Conservation (phyloP, 2,797 vertebrate species). For the Adrianichthys oophorus region DNA sequence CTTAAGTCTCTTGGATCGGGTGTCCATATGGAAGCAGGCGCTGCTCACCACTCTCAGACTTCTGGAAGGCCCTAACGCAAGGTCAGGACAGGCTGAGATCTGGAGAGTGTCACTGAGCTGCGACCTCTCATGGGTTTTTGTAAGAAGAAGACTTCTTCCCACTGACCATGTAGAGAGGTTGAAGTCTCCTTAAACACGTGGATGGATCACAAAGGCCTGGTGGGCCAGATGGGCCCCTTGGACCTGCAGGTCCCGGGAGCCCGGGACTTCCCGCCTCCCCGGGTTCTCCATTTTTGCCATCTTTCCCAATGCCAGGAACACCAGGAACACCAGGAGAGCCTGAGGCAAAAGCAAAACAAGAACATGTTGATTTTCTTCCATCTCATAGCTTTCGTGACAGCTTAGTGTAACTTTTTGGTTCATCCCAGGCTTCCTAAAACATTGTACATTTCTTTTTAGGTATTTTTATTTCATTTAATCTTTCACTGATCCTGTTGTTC, state of each 20-base stretch:
- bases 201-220: constrained; percentile 84
- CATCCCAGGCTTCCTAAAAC: too few relatives aligned
- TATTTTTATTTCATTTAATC: too few relatives aligned
- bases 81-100: constrained; percentile 42
- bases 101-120: constrained; percentile 37
- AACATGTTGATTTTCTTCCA: neutral
- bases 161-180: constrained; percentile 73
- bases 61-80: constrained; percentile 21
- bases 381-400: neutral
- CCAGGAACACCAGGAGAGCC: constrained; percentile 67
- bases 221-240: constrained; percentile 67
- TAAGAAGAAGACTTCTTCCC: constrained; percentile 76
- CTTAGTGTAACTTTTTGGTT: too few relatives aligned
- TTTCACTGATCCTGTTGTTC: too few relatives aligned
- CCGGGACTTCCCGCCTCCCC: constrained; percentile 76
- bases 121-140: constrained; percentile 67
- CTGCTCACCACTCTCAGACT: constrained; percentile 35
- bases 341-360: neutral
- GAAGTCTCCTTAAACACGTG: constrained; percentile 72
- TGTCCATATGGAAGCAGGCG: constrained; percentile 44
- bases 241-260: constrained; percentile 68
- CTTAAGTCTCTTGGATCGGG: constrained; percentile 39
- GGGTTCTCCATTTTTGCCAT: constrained; percentile 72
- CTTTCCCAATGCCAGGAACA: constrained; percentile 71
- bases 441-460: too few relatives aligned